These are phyloP conservation scores for Mohoua ochrocephala DNA, from an alignment of 2,113 vertebrate genomes.

Conservation along the genomic window DNA sequence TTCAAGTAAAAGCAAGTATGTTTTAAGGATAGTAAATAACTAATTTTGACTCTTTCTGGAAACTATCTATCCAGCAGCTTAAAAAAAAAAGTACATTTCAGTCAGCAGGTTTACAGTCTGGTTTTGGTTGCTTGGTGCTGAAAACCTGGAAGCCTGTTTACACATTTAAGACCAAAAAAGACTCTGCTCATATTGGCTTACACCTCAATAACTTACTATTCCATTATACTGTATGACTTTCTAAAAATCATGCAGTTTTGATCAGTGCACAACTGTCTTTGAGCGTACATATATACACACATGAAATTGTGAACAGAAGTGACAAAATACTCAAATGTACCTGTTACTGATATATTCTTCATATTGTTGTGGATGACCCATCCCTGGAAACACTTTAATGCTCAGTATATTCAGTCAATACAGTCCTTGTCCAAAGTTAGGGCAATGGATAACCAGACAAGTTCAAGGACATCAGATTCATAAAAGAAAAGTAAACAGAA, in stretches of 20 bases:
- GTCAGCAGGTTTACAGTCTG: not conserved
- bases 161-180: not conserved
- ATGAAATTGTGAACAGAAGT: not conserved
- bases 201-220: not conserved
- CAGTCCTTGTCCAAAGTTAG: not conserved
- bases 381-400: not conserved
- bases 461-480: not conserved
- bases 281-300: fast-evolving
- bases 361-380: not conserved
- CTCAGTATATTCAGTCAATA: not conserved
- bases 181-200: not conserved
- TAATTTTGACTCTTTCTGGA: not conserved
- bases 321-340: not conserved
- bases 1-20: not conserved
- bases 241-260: not conserved
- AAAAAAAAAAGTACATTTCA: not conserved
- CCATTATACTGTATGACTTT: not conserved
- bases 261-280: not conserved
- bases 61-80: not conserved
- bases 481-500: not conserved
- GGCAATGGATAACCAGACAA: not conserved
- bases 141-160: not conserved
- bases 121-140: not conserved
- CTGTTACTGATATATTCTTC: not conserved
- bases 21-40: not conserved